Conservation (phyloP, 2,888 invertebrate species). For the Pinctada fucata region DNA sequence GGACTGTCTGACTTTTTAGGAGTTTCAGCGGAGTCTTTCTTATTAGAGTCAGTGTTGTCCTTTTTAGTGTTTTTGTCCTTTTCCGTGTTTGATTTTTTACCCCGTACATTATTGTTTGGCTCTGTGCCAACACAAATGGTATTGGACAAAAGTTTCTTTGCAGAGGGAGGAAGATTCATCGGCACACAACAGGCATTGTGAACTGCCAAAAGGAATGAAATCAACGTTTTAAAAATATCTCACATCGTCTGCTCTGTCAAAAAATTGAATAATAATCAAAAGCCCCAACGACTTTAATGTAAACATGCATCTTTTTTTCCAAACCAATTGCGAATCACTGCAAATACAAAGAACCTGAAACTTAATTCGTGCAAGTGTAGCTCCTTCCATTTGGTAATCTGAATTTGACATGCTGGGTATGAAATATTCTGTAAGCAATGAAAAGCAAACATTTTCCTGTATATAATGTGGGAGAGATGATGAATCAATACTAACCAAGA, state of each 20-base stretch:
- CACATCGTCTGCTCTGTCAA: neutral
- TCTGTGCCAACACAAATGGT: conserved; percentile 48
- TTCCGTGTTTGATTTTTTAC: conserved; percentile 32
- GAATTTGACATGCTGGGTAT: too few species aligned
- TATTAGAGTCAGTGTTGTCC: conserved; percentile 18
- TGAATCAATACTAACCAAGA: too few species aligned
- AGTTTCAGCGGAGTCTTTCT: conserved; percentile 22
- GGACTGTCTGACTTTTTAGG: neutral
- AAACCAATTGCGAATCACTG: too few species aligned
- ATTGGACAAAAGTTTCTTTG: conserved; percentile 50
- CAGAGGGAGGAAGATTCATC: conserved; percentile 44
- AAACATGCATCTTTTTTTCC: too few species aligned
- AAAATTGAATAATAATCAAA: neutral
- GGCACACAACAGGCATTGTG: conserved; percentile 59
- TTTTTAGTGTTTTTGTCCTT: conserved; percentile 15
- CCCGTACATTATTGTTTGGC: conserved; percentile 51
- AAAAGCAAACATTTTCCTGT: too few species aligned
- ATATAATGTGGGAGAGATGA: too few species aligned
- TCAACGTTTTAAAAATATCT: neutral
- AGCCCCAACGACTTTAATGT: too few species aligned
- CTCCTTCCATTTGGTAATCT: too few species aligned
- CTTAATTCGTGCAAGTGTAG: too few species aligned
- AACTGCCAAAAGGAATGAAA: conserved; percentile 44
- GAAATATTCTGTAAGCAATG: too few species aligned
- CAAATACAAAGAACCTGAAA: too few species aligned